A percentile compares a stretch with the other conserved stretches of the same genome.
These are phyloP conservation scores for Diadema setosum DNA, from an alignment of 35 echinoderm and acorn worm species.

Conservation along the genomic window DNA sequence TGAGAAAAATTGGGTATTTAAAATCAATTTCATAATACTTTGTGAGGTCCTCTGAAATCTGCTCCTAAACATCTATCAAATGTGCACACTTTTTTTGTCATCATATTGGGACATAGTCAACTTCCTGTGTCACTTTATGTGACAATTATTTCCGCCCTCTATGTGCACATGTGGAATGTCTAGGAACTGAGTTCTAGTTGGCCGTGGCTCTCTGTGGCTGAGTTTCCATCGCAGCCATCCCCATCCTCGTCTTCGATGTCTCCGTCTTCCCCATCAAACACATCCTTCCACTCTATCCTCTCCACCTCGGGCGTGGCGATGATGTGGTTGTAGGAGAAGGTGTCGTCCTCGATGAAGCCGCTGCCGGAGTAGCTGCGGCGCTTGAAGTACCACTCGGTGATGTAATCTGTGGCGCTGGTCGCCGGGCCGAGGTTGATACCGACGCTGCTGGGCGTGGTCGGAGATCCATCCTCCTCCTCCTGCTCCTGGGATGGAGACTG, in stretches of 20 bases:
- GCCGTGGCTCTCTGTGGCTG: conserved; percentile 8
- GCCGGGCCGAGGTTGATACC: background rate
- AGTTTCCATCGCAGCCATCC: background rate
- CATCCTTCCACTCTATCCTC: background rate
- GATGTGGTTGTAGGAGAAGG: conserved; percentile 11
- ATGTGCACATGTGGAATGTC: background rate
- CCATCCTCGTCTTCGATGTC: background rate
- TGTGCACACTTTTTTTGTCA: background rate
- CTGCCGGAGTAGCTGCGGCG: background rate
- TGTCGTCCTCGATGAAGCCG: conserved; percentile 3
- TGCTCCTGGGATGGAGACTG: background rate
- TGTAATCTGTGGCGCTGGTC: background rate
- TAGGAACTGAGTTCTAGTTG: background rate
- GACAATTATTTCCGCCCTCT: background rate
- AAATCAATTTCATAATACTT: background rate
- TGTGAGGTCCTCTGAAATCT: background rate
- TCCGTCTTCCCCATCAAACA: background rate
- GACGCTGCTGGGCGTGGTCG: background rate
- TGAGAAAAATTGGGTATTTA: too few relatives aligned
- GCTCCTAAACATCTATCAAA: background rate
- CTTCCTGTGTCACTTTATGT: background rate
- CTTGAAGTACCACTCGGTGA: conserved; percentile 15
- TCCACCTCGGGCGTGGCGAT: background rate
- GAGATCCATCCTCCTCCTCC: background rate
- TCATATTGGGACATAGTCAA: background rate